These are phyloP conservation scores for Monarcha castaneiventris DNA, from an alignment of 2,113 vertebrate genomes.

Conservation along the genomic window DNA sequence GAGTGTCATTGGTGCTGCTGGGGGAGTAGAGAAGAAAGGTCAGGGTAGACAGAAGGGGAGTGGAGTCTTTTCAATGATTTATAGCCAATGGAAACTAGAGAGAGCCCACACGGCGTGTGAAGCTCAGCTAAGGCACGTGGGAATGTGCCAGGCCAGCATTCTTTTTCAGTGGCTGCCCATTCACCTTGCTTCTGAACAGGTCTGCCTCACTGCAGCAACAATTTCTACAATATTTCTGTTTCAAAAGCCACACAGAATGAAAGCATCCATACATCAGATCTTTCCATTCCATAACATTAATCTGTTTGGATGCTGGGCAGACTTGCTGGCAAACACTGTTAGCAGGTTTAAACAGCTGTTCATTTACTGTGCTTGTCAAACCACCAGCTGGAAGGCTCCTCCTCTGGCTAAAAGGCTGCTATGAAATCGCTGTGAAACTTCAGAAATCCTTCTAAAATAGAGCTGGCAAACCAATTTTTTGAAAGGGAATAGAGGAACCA, in stretches of 20 bases:
- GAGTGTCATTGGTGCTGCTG: not conserved
- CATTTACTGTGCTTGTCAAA: not conserved
- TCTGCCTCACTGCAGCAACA: not conserved
- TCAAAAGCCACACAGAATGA: not conserved
- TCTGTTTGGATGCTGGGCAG: not conserved
- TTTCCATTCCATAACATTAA: not conserved
- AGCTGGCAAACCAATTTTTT: not conserved
- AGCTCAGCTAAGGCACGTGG: not conserved
- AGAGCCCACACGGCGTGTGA: not conserved
- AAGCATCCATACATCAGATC: not conserved
- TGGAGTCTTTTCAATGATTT: not conserved
- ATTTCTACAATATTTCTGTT: not conserved
- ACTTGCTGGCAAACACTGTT: not conserved
- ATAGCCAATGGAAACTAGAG: not conserved
- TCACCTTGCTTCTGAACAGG: conserved; percentile 2
- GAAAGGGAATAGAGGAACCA: not conserved
- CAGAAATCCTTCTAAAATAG: not conserved
- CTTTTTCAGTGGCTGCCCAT: not conserved
- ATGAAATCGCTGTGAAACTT: not conserved
- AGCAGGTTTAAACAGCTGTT: conserved; percentile 18
- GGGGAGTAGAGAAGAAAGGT: not conserved
- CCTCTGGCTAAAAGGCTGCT: not conserved
- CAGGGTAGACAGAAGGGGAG: not conserved
- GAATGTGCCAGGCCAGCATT: conserved; percentile 47
- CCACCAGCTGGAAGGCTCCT: not conserved